These are phyloP conservation scores for Glomeris maerens DNA, from an alignment of 1,140 invertebrate genomes.

Conservation along the genomic window DNA sequence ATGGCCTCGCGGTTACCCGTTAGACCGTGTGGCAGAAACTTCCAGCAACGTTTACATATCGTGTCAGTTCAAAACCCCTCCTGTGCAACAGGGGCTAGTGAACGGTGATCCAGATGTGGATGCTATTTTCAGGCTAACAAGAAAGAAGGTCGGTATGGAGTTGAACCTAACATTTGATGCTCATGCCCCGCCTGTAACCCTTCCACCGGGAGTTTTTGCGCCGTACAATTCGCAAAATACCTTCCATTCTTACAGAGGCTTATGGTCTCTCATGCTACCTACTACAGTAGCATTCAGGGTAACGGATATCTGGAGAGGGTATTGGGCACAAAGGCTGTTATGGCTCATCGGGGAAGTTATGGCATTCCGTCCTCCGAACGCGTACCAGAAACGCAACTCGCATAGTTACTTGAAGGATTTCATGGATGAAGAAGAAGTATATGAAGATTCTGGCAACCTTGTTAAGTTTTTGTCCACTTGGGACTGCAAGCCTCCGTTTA, in stretches of 20 bases:
- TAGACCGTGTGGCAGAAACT: constrained; percentile 13
- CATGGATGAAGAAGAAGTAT: constrained; percentile 19
- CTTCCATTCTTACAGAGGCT: constrained; percentile 23
- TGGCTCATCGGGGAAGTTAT: constrained; percentile 22
- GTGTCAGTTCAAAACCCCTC: constrained; percentile 8
- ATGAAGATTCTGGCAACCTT: constrained; percentile 17
- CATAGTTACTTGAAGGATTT: constrained; percentile 21
- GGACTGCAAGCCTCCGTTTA: constrained; percentile 20
- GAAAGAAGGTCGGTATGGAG: constrained; percentile 13
- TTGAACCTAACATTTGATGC: constrained; percentile 21
- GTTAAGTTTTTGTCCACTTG: constrained; percentile 18
- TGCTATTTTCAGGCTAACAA: constrained; percentile 25
- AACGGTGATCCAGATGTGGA: constrained; percentile 30
- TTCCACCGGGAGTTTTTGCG: constrained; percentile 21
- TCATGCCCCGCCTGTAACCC: constrained; percentile 17
- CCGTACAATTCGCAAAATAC: constrained; percentile 29
- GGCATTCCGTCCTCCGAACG: constrained; percentile 21
- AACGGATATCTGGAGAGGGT: constrained; percentile 27
- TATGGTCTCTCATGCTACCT: constrained; percentile 26
- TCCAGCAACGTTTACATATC: not conserved
- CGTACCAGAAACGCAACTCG: constrained; percentile 18
- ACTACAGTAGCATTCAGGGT: constrained; percentile 23
- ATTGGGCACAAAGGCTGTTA: constrained; percentile 25
- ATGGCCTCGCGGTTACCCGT: constrained; percentile 27
- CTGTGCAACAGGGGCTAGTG: constrained; percentile 27